Base-by-base conservation (phyloP, 1,140 invertebrate genomes). In the Megalopta genalis region DNA sequence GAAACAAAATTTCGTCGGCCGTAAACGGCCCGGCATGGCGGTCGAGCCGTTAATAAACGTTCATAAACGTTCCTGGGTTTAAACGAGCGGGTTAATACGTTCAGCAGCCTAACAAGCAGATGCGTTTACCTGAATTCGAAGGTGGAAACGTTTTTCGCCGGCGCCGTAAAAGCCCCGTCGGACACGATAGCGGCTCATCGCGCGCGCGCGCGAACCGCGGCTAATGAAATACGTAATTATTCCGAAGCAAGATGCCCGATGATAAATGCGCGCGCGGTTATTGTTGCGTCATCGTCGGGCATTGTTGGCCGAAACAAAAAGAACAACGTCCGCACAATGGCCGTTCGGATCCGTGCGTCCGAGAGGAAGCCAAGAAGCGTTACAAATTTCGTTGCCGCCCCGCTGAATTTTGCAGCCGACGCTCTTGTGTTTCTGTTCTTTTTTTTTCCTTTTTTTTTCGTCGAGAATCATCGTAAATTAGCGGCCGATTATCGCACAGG, bases 221-320 rank as follows among this genome's bases (percentile, higher is more conserved):
- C 67, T 62, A 63, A 77, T 63, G 46, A 32, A 54, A 54, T 37
- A 27, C 66, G 59, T 52, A 69, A 69, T 77, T 77, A 77, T 62
- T 77, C 75, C 14, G 9, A 37, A 39, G 75, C 57, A 39, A 70
- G 57, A 70, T 69, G 66, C 27, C n/a, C 42, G 57, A 21, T 63
- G 75, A 70, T 70, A 77, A 77, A 70, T 39, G 66, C 37, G 32
- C 32, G 12, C 49, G 66, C 57, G 18, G 75, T 69, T 69, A 69
- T 69, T 25, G 66, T 69, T 69, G 66, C 66, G 7, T 77, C 66
- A 63, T 62, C 42, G 42, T 8, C 42, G 42, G 12, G 54, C 57
- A 77, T 69, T 77, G 65, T 76, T 59, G 37, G 1, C 10, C n/a
- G 64, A 66, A 66, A 66, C 64, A 66, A 66, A 66, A 66, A 66